Percentiles rank a stretch among this genome's conserved stretches.
Conservation (phyloP, 2,797 vertebrate species). For the Fratercula arctica region DNA sequence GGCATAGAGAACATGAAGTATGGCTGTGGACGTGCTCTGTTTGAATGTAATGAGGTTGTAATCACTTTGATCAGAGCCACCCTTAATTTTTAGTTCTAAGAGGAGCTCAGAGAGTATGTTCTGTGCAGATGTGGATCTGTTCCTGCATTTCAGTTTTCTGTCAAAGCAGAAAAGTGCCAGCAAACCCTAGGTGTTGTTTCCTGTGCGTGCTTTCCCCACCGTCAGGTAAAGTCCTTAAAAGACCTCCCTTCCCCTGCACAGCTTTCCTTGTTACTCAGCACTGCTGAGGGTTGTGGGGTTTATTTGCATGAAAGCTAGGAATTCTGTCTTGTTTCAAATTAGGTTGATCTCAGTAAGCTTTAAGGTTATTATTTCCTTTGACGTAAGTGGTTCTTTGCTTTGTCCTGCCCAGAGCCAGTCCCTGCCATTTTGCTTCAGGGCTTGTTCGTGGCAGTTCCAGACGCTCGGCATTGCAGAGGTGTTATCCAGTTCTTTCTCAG, state of each 20-base stretch:
- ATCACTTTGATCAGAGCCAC: neutral
- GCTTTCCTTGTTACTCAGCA: neutral
- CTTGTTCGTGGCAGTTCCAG: accelerated
- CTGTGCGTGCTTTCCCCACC: accelerated
- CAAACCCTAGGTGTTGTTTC: neutral
- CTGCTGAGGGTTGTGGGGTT: neutral
- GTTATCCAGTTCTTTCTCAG: neutral
- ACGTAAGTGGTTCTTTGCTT: neutral
- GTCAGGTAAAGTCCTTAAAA: neutral
- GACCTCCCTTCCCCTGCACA: neutral
- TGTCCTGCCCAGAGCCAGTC: neutral
- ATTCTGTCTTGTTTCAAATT: neutral
- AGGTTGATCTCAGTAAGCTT: neutral
- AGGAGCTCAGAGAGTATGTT: neutral
- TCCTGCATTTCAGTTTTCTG: neutral
- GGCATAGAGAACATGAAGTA: neutral
- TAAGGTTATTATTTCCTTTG: neutral
- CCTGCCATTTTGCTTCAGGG: neutral
- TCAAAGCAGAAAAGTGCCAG: neutral
- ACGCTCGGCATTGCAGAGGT: accelerated
- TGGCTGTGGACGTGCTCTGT: neutral
- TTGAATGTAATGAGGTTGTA: neutral
- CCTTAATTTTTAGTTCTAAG: neutral
- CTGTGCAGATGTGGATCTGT: neutral
- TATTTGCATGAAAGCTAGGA: neutral